Conservation (phyloP, 1,140 invertebrate genomes). For the Lepidostoma basale region DNA sequence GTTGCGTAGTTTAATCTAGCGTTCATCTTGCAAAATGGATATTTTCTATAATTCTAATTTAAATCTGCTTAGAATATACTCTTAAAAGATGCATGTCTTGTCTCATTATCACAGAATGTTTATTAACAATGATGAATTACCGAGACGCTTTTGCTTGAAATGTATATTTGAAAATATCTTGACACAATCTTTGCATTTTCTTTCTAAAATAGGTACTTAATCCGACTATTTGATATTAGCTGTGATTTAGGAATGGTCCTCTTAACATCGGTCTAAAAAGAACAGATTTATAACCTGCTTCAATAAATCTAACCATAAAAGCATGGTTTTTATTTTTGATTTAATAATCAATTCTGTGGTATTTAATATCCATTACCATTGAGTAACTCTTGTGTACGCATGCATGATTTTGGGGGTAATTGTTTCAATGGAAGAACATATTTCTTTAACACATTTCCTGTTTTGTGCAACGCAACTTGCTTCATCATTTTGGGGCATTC, state of each 20-base stretch:
- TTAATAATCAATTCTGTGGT: too few species aligned
- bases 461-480: too few species aligned
- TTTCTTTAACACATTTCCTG: too few species aligned
- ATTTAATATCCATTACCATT: too few species aligned
- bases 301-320: not conserved
- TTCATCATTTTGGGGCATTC: too few species aligned
- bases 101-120: constrained; percentile 17
- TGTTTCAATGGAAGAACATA: too few species aligned
- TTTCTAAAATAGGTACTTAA: not conserved
- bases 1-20: not conserved
- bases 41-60: not conserved
- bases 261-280: too few species aligned
- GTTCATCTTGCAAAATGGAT: not conserved
- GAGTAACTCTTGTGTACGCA: too few species aligned
- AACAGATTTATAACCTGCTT: not conserved
- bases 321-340: not conserved
- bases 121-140: constrained; percentile 11
- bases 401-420: too few species aligned
- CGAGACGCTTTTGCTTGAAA: constrained; percentile 19
- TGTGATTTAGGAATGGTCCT: constrained; percentile 2
- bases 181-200: not conserved
- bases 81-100: constrained; percentile 5
- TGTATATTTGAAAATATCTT: constrained; percentile 4
- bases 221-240: not conserved
- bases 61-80: constrained; percentile 8